phyloP scores from a whole-genome alignment of 2,113 vertebrate species.

The Chrysochloris asiatica region DNA sequence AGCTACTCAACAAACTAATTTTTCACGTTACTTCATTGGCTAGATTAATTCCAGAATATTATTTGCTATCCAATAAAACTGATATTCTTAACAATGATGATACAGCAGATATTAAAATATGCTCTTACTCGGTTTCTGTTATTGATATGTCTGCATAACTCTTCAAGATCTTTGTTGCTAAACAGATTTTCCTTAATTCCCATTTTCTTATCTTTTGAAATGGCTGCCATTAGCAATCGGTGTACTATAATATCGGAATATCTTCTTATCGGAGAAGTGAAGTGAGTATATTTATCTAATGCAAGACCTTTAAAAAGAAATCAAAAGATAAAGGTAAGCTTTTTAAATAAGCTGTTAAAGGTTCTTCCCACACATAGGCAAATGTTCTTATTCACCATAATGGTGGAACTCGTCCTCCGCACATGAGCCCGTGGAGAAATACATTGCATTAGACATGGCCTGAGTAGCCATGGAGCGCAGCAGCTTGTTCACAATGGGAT shows the following conservation, averaged over 20 bases:
- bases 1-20: neutral
- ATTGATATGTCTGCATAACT: constrained; percentile 93
- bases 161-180: constrained; percentile 91
- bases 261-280: constrained; percentile 97
- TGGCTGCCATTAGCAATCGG: constrained; percentile 89
- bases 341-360: neutral
- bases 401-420: constrained; percentile 91
- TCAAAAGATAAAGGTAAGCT: neutral
- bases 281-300: constrained; percentile 96
- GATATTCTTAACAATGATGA: neutral
- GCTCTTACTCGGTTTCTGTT: constrained; percentile 91
- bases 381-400: constrained; percentile 84
- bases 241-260: constrained; percentile 96
- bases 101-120: neutral
- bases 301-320: constrained; percentile 89
- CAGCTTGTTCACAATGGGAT: constrained; percentile 92
- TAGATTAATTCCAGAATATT: neutral
- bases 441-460: constrained; percentile 95
- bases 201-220: constrained; percentile 78
- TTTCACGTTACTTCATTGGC: neutral
- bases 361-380: neutral
- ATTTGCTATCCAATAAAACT: constrained; percentile 20
- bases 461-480: constrained; percentile 95
- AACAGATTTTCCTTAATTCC: constrained; percentile 64
- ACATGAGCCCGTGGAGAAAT: constrained; percentile 93